Evolutionary conservation across 1,140 invertebrate genomes (phyloP), one percentile per base, ranked within the genome.

Genomic region (Eciton burchellii): DNA sequence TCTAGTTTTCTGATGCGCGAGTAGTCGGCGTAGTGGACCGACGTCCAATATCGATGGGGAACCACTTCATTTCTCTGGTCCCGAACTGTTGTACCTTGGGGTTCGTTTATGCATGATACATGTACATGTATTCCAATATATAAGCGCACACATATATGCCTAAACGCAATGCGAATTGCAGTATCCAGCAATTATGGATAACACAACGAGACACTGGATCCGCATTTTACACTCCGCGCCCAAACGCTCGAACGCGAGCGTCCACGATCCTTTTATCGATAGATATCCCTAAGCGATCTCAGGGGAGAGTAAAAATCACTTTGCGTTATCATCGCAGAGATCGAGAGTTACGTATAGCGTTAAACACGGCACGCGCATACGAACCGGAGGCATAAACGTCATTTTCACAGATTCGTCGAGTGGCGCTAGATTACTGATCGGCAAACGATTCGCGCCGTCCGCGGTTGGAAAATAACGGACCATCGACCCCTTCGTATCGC

Each of bases 1-100:
- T 85, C 86, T 81, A 88, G 83, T 59, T 43, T 87, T 83, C 57
- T 26, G 77, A 88, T 83, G 60, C 56, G 83, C 56, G 83, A 60
- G 47, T 45, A 35, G 35, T 3, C 35, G 35, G 6, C 49, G 49
- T 62, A 43, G 35, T 54, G 54, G 24, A 73, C 57, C 11, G 41
- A 56, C 24, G 29, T n/a, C 21, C 49, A 52, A 83, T 83, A 70
- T 72, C 76, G 82, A 82, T 56, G 45, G 43, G 84, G 71, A 77
- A 83, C 45, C 62, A 54, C 16, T 49, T 56, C 66, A 14, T 54
- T 52, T 71, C 68, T 74, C 59, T 84, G 62, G 70, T 86, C 76
- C 76, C 41, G 47, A 84, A 79, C 47, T 79, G 62, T 79, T 70
- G 60, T 54, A 49, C 5, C 56, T 41, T 62, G 57, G 43, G 45